Evolutionary conservation across 1,140 invertebrate genomes (phyloP), one percentile per base, ranked within the genome.

Genomic region (Melipona quadrifasciata): DNA sequence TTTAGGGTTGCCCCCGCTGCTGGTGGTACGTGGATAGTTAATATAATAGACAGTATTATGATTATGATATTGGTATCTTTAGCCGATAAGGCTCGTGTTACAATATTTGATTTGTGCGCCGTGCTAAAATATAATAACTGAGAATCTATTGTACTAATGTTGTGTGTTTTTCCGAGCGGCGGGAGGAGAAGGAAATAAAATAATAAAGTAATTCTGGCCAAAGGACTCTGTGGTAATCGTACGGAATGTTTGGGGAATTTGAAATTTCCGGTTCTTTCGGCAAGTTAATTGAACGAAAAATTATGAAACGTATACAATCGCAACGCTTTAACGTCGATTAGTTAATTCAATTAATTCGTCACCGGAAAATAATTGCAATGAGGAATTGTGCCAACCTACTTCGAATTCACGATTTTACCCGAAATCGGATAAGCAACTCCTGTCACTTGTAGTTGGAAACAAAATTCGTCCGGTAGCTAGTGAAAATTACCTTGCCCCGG

Each of bases 21-120:
- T 61, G 21, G 14, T 27, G 17, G 39, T 74, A 31, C n/a, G 55
- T 55, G 51, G 51, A 1, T 55, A 17, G 19, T 51, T 74, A 74
- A 74, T 55, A 31, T 31, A 31, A 27, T 55, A 17, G 72, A 31
- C 72, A 12, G 51, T 74, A 31, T 74, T 55, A 55, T 55, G 72
- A 74, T 74, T 21, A 74, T 74, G 27, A 74, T 74, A 74, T 74
- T 74, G 72, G 17, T 55, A 74, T 19, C 19, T 31, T 51, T 31
- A 21, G 27, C 55, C 17, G 72, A 31, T 74, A 55, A 74, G 72
- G 55, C 31, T 31, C 27, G 16, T 31, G 51, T 74, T 74, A 74
- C 39, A 74, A 55, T 74, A 74, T 74, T 74, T 74, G 27, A 24
- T 31, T 11, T 55, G 1, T 19, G 51, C 8, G 10, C 2, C 16